These are phyloP conservation scores for Myrmophylax atrothorax DNA, from an alignment of 2,113 vertebrate genomes.

Conservation along the genomic window DNA sequence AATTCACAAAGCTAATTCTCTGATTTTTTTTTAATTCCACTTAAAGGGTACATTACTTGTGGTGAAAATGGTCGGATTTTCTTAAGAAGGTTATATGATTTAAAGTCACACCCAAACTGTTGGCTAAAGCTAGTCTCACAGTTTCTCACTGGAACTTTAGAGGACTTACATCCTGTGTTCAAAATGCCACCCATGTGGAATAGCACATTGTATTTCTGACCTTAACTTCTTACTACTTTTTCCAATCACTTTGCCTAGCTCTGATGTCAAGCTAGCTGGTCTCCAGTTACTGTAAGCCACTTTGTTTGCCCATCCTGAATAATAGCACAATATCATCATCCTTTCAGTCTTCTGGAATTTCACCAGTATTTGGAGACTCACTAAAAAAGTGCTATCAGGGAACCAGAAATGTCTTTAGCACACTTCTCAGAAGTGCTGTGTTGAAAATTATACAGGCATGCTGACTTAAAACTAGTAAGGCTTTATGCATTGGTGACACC, in stretches of 20 bases:
- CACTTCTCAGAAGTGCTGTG: neutral
- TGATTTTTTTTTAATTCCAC: neutral
- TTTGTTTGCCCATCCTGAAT: neutral
- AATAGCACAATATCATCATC: neutral
- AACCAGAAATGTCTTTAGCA: neutral
- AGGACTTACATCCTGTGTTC: neutral
- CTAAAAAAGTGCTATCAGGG: neutral
- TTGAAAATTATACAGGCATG: neutral
- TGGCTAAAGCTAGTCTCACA: neutral
- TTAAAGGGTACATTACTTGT: neutral
- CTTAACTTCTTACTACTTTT: neutral
- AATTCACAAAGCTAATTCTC: neutral
- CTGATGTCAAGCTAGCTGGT: neutral
- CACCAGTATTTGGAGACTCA: neutral
- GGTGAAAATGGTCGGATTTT: neutral
- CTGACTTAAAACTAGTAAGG: neutral
- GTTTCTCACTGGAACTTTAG: neutral
- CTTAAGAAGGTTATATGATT: neutral
- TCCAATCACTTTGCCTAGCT: neutral
- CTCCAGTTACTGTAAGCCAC: neutral
- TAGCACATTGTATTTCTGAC: neutral
- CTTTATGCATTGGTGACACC: neutral
- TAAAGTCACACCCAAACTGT: neutral
- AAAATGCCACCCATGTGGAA: neutral
- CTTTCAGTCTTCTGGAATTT: slow-evolving; percentile 10